Evolutionary conservation across 1,140 invertebrate genomes (phyloP).

Genomic region (Drosophila tani): DNA sequence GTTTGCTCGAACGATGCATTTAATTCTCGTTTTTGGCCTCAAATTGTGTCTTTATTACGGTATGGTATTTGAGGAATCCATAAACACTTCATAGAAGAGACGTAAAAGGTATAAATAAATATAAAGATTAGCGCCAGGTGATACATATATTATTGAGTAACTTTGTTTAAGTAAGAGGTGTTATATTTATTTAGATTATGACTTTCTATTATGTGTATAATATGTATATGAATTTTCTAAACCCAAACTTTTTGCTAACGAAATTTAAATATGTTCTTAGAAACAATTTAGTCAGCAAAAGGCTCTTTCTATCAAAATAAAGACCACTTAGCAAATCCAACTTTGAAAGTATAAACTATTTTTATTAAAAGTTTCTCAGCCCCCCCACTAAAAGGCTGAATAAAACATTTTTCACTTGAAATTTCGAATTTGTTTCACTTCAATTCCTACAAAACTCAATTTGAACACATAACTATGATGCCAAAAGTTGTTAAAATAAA

Average conservation of each 20-base stretch:
- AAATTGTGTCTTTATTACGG: conserved; percentile 49
- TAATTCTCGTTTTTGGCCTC: conserved; percentile 50
- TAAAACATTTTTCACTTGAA: conserved; percentile 35
- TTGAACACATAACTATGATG: conserved; percentile 22
- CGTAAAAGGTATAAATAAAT: conserved; percentile 27
- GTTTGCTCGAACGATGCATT: conserved; percentile 73
- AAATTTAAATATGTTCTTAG: not conserved
- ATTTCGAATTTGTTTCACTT: conserved; percentile 29
- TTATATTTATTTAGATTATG: conserved; percentile 4
- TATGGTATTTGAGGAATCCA: conserved; percentile 5
- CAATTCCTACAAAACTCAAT: conserved; percentile 27
- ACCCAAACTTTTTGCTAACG: not conserved
- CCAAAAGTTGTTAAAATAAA: conserved; percentile 36
- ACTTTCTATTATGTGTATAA: not conserved
- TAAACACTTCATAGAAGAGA: conserved; percentile 48
- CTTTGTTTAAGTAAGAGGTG: not conserved
- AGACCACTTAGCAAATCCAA: not conserved
- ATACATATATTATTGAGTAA: conserved; percentile 4
- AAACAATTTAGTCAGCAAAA: not conserved
- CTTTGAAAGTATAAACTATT: conserved; percentile 9
- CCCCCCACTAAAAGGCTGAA: conserved; percentile 15
- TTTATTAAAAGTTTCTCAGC: conserved; percentile 1
- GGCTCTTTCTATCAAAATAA: not conserved
- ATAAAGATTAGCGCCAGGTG: conserved; percentile 45
- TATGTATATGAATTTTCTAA: too few relatives aligned